Percentiles rank a stretch among this genome's conserved stretches.
These are phyloP conservation scores for Zeuzera pyrina DNA, from an alignment of 2,888 invertebrate species.

Conservation along the genomic window DNA sequence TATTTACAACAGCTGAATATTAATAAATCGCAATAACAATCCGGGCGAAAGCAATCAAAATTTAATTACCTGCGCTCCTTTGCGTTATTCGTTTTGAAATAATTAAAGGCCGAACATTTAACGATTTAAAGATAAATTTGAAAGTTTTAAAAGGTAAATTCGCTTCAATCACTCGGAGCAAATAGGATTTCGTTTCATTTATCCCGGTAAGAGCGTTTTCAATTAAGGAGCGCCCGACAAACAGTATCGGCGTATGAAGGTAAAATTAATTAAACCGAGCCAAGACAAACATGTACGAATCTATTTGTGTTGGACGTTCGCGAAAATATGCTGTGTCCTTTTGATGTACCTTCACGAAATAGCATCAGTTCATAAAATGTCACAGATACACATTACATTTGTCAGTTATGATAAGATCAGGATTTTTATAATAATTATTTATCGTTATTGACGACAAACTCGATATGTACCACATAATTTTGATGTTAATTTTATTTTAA, in stretches of 20 bases:
- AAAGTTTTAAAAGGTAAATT: constrained; percentile 70
- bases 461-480: too few relatives aligned
- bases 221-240: constrained; percentile 68
- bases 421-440: too few relatives aligned
- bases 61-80: constrained; percentile 57
- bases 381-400: too few relatives aligned
- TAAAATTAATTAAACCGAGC: constrained; percentile 70
- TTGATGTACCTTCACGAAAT: too few relatives aligned
- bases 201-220: constrained; percentile 68
- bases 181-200: constrained; percentile 71
- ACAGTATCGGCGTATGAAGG: constrained; percentile 72
- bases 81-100: constrained; percentile 33
- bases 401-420: too few relatives aligned
- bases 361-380: too few relatives aligned
- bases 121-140: constrained; percentile 57
- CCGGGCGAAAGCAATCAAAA: constrained; percentile 55
- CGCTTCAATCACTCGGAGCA: constrained; percentile 67
- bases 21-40: constrained; percentile 59
- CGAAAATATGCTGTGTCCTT: constrained; percentile 26
- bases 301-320: constrained; percentile 60
- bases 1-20: constrained; percentile 55
- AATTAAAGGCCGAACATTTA: constrained; percentile 38
- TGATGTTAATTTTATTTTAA: too few relatives aligned
- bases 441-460: too few relatives aligned
- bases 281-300: constrained; percentile 69